Evolutionary conservation across 1,140 invertebrate genomes (phyloP), one percentile per base, ranked within the genome.

Genomic region (Dendroctonus ponderosae): DNA sequence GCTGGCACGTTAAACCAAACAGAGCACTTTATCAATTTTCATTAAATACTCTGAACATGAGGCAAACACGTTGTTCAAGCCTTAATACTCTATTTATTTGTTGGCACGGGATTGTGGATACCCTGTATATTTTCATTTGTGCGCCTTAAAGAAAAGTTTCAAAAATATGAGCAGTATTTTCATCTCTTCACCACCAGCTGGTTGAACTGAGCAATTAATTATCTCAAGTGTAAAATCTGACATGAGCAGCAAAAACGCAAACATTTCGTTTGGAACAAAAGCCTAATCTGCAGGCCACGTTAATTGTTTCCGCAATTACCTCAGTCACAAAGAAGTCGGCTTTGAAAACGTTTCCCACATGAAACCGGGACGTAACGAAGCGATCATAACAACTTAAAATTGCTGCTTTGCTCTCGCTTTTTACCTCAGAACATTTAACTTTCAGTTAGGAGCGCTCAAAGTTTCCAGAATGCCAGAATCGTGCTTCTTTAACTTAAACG

Each of bases 371-470:
- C 46, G 58, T 49, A 60, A 49, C 46, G 26, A 39, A 60, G 58
- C 61, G 49, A 62, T 52, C 61, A 52, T 62, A 62, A 62, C 61
- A 62, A 54, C 61, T 62, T 62, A 62, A 62, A 62, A 62, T 62
- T 51, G 61, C 49, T 44, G 11, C 38, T 61, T 50, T 12, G 11
- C 59, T 42, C 15, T 61, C 15, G 11, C 42, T 52, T 62, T 62
- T 62, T 62, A 62, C 61, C 61, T 53, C 50, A 53, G 50, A 62
- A 62, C 61, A 62, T 62, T 62, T 52, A 62, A 62, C 61, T 62
- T 51, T 62, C 15, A 62, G 52, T 48, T 62, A 61, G 41, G 43
- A 61, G 50, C 46, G 59, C 50, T 61, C 42, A 44, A 60, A 44
- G 57, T 60, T 60, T 43, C 57, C 54, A 41, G 38, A 60, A 60